Evolutionary conservation across 2,113 vertebrate genomes (phyloP).

Genomic region (Poeciliopsis prolifica): DNA sequence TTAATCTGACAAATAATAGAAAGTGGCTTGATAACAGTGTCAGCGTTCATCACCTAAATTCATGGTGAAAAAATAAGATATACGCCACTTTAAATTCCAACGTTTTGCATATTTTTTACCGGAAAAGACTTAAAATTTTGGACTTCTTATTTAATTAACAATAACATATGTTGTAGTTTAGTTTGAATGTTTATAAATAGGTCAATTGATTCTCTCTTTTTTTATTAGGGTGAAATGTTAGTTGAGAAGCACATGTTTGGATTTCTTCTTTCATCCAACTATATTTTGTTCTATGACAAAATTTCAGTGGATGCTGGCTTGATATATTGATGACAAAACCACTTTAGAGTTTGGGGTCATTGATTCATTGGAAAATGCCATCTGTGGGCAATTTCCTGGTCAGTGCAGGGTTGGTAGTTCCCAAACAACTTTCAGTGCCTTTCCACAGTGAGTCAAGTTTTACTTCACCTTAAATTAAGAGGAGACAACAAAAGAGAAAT

Average conservation of each 20-base stretch:
- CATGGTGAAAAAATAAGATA: too few species aligned
- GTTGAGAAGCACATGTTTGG: not conserved
- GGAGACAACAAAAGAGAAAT: too few species aligned
- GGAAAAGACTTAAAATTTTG: not conserved
- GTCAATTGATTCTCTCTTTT: not conserved
- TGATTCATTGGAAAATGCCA: not conserved
- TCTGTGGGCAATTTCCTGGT: not conserved
- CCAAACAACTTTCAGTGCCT: not conserved
- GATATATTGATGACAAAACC: not conserved
- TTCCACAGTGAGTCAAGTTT: not conserved
- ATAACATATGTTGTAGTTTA: not conserved
- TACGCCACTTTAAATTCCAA: too few species aligned
- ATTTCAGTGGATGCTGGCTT: not conserved
- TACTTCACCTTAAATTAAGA: too few species aligned
- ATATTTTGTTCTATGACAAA: not conserved
- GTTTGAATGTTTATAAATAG: not conserved
- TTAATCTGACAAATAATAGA: conserved; percentile 39
- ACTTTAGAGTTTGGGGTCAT: not conserved
- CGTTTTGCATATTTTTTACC: not conserved
- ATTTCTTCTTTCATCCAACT: not conserved
- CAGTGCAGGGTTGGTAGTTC: too few species aligned
- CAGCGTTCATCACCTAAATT: not conserved
- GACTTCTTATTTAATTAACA: not conserved
- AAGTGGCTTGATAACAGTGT: conserved; percentile 3
- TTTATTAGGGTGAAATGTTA: not conserved